Conservation (phyloP, 1,140 invertebrate genomes). For the Orchestia grillus region DNA sequence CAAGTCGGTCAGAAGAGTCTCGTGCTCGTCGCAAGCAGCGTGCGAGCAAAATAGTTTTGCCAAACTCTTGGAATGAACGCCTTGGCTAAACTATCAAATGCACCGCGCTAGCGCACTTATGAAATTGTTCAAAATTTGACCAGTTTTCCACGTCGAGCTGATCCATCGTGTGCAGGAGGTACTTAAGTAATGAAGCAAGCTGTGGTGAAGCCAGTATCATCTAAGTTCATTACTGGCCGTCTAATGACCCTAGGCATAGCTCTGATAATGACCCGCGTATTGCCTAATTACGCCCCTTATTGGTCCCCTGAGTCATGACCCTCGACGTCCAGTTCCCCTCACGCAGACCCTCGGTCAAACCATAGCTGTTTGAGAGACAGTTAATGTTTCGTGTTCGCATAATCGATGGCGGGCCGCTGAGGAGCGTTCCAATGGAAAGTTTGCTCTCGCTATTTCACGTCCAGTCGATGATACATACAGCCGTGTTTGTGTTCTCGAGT, state of each 20-base stretch:
- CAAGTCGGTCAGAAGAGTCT: too few relatives aligned
- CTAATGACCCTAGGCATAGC: not conserved
- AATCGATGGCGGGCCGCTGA: not conserved
- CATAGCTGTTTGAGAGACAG: not conserved
- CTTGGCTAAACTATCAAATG: too few relatives aligned
- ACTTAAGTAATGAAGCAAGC: not conserved
- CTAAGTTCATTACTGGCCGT: not conserved
- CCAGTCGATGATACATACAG: not conserved
- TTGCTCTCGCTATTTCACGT: not conserved
- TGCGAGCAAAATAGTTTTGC: too few relatives aligned
- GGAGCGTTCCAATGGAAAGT: not conserved
- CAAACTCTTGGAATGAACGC: too few relatives aligned
- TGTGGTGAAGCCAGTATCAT: not conserved
- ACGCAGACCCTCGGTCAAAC: not conserved
- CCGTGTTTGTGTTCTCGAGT: not conserved
- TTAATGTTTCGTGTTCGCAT: not conserved
- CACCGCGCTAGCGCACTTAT: not conserved
- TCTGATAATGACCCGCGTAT: conserved; percentile 1
- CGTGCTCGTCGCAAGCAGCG: too few relatives aligned
- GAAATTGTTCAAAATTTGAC: not conserved
- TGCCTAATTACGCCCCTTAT: conserved; percentile 12
- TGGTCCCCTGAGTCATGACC: conserved; percentile 6
- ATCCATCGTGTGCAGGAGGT: not conserved
- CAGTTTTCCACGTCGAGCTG: not conserved
- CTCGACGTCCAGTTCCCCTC: not conserved